Base-by-base conservation (phyloP, 2,797 vertebrate genomes). In the Enteromius trimaculatus region DNA sequence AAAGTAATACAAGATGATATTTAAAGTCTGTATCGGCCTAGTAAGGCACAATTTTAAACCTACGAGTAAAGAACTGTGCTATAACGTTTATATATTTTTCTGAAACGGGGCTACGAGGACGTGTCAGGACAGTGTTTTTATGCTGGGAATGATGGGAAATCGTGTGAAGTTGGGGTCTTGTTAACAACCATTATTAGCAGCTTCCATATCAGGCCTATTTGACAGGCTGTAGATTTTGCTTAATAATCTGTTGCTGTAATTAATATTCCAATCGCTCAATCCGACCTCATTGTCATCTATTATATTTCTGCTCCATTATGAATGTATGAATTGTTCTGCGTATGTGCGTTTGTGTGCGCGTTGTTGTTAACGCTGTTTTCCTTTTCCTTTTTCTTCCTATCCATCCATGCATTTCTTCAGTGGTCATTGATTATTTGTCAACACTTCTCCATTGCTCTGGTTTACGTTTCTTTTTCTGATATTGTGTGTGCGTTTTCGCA, bases 141-240 rank as follows among this genome's bases (percentile, higher is more conserved):
- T 82, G 66, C 86, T 89, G 87, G 85, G 90, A 82, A 86, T 87
- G 81, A 88, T 83, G 84, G 83, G 85, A 89, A 86, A 86, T 69
- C 60, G 47, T 16, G 13, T 55, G 49, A 39, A 42, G 53, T 70
- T 51, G 37, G 31, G 58, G 82, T 89, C 88, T 89, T 88, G 89
- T 90, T 85, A 89, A 89, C 86, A 88, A 87, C 89, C 88, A 88
- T 89, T 87, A 88, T 91, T 89, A 89, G 91, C 91, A 89, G 93
- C 93, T 94, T 92, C 93, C 94, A 93, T 93, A 93, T 91, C 93
- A 93, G 92, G 91, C 93, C 92, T 94, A 93, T 90, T 92, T 92
- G 92, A 91, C 51, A 82, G 91, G 93, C 91, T 92, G 90, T 92
- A 91, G 91, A 92, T 88, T 87, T 90, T 91, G 89, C 90, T 92